These are phyloP conservation scores for Polypterus senegalus DNA, from an alignment of 2,113 vertebrate species.

Conservation along the genomic window DNA sequence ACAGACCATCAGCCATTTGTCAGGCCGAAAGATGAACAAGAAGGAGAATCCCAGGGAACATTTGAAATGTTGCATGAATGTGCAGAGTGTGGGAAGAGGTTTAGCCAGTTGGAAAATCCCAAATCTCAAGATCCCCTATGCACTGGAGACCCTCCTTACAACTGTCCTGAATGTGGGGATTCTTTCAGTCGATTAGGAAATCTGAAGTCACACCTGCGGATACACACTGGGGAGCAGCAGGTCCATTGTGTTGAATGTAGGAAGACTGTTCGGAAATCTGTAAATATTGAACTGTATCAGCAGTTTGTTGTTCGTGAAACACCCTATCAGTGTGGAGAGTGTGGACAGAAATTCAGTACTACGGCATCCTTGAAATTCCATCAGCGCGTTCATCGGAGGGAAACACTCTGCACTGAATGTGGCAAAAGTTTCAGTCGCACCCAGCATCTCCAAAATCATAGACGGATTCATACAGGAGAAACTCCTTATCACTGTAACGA, in stretches of 20 bases:
- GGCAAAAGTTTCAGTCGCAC: background rate
- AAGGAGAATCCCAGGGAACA: too few relatives aligned
- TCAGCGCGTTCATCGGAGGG: background rate
- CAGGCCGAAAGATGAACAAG: too few relatives aligned
- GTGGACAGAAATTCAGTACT: background rate
- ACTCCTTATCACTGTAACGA: slow-evolving; percentile 24
- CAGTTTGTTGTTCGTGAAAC: slow-evolving; percentile 5
- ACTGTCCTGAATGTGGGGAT: slow-evolving; percentile 1
- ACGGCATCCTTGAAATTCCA: background rate
- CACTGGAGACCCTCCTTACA: background rate
- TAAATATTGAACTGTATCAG: background rate
- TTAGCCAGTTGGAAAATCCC: background rate
- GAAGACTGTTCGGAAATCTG: background rate
- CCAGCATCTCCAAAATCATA: slow-evolving; percentile 2
- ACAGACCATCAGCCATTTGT: too few relatives aligned
- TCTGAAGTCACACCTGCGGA: background rate
- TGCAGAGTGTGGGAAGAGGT: background rate
- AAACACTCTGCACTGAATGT: slow-evolving; percentile 1
- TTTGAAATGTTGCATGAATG: background rate
- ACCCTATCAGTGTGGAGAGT: background rate
- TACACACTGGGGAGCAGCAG: background rate
- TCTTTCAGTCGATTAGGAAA: background rate
- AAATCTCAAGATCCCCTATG: too few relatives aligned
- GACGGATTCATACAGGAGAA: slow-evolving; percentile 23
- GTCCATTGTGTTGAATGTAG: slow-evolving; percentile 8